A percentile compares a stretch with the other conserved stretches of the same genome.
Conservation (phyloP, 2,113 vertebrate genomes). For the Cinclus mexicanus region DNA sequence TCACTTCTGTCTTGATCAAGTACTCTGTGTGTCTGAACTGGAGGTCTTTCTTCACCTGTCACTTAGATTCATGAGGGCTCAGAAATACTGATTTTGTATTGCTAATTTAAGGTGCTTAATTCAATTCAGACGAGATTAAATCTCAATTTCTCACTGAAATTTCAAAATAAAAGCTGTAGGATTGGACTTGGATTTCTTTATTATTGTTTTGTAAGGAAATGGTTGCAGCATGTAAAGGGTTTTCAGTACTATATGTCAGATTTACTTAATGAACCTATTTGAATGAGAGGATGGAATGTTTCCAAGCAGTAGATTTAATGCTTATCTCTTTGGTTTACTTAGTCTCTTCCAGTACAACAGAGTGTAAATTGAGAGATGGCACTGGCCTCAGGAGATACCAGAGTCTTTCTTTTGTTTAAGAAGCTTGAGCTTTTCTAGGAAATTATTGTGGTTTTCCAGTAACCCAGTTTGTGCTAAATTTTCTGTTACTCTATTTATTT, state of each 20-base stretch:
- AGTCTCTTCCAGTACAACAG: neutral
- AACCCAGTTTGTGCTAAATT: neutral
- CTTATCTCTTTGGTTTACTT: neutral
- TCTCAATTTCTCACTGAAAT: constrained; percentile 47
- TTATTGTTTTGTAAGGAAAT: constrained; percentile 16
- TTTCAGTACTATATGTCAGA: neutral
- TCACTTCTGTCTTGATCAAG: constrained; percentile 54
- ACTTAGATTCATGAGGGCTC: constrained; percentile 28
- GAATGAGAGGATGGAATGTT: neutral
- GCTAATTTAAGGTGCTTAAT: constrained; percentile 62
- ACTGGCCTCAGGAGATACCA: neutral
- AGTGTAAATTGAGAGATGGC: neutral
- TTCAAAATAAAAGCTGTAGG: constrained; percentile 39
- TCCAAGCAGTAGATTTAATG: neutral
- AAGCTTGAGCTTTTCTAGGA: neutral
- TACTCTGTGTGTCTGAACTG: constrained; percentile 13
- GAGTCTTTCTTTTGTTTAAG: neutral
- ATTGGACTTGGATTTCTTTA: neutral
- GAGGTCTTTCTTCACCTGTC: constrained; percentile 28
- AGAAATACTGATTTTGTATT: neutral
- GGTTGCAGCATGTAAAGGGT: neutral
- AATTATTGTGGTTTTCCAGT: neutral
- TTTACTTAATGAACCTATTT: constrained; percentile 9
- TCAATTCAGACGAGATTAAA: constrained; percentile 51
- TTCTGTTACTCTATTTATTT: neutral